Conservation (phyloP, 2,113 vertebrate species). For the Megaceryle torquata region DNA sequence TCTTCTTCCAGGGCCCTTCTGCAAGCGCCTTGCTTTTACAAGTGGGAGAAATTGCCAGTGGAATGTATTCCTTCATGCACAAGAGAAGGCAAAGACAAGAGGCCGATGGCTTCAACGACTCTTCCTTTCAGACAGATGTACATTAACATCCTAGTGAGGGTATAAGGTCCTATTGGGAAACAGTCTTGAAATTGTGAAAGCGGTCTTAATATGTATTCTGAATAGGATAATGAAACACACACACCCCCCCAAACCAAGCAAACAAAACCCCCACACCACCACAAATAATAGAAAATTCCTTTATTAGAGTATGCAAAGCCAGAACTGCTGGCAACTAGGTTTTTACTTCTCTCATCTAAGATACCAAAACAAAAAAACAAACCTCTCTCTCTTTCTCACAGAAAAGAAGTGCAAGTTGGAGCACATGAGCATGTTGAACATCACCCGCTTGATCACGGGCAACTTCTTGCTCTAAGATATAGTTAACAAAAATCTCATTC, state of each 20-base stretch:
- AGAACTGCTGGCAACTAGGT: not conserved
- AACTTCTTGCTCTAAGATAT: not conserved
- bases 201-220: not conserved
- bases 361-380: not conserved
- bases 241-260: no score
- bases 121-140: not conserved
- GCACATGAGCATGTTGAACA: accelerated
- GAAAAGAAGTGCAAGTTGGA: not conserved
- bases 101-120: not conserved
- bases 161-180: not conserved
- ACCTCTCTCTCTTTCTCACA: not conserved
- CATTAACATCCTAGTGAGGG: accelerated
- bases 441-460: no score
- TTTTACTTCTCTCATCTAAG: not conserved
- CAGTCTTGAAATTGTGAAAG: not conserved
- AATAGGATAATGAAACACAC: not conserved
- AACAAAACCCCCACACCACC: no score
- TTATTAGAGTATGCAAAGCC: not conserved
- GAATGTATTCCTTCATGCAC: not conserved
- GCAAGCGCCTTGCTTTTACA: not conserved
- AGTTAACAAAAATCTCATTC: not conserved
- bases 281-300: not conserved
- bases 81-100: not conserved
- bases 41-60: not conserved
- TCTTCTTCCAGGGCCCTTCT: not conserved